A percentile compares a stretch with the other conserved stretches of the same genome.
Evolutionary conservation across 2,888 invertebrate species (phyloP).

Genomic region (Maniola hyperantus): DNA sequence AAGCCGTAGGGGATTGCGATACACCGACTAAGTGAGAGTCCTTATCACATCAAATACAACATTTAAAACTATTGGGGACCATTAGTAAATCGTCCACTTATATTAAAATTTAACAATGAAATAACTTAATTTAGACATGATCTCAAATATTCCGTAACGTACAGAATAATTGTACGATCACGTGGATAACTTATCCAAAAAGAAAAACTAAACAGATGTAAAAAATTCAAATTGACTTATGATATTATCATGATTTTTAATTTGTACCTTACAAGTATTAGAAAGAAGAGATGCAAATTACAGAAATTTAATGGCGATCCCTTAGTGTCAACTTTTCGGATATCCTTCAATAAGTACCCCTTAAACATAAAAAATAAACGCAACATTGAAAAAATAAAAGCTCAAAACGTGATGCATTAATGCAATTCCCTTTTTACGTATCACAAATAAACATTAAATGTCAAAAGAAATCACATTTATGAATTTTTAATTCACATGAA

Average conservation of each 20-base stretch:
- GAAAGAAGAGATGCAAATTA: slow-evolving; percentile 46
- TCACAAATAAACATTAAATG: slow-evolving; percentile 82
- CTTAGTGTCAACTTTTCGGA: slow-evolving; percentile 55
- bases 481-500: slow-evolving; percentile 81
- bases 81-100: slow-evolving; percentile 61
- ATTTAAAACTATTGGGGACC: slow-evolving; percentile 70
- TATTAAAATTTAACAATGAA: slow-evolving; percentile 69
- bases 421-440: slow-evolving; percentile 77
- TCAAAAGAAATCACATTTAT: slow-evolving; percentile 83
- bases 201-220: slow-evolving; percentile 40
- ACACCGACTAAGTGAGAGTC: slow-evolving; percentile 70
- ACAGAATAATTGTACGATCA: slow-evolving; percentile 58
- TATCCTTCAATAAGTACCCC: slow-evolving; percentile 50
- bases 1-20: slow-evolving; percentile 65
- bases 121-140: slow-evolving; percentile 70
- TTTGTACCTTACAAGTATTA: slow-evolving; percentile 70
- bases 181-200: slow-evolving; percentile 37
- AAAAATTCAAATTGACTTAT: slow-evolving; percentile 56
- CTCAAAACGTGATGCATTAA: slow-evolving; percentile 77
- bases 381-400: slow-evolving; percentile 57
- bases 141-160: slow-evolving; percentile 55
- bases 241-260: slow-evolving; percentile 61
- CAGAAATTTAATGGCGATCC: slow-evolving; percentile 44
- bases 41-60: slow-evolving; percentile 73
- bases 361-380: slow-evolving; percentile 56